Percentiles rank a stretch among this genome's conserved stretches.
Conservation (phyloP, 2,113 vertebrate genomes). For the Octodon degus region DNA sequence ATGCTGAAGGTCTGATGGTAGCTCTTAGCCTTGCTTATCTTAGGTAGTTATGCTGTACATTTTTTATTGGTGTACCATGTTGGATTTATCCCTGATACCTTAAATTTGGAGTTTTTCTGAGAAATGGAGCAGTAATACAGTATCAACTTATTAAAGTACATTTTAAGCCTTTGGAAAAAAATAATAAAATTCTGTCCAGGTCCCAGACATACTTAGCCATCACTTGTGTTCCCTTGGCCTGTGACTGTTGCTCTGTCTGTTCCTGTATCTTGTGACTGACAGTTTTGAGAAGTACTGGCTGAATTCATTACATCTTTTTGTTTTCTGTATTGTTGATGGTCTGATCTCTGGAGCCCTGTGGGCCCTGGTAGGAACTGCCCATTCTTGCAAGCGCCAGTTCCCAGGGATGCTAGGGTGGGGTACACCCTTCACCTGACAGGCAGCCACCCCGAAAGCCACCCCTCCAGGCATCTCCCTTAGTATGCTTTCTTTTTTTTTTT, state of each 20-base stretch:
- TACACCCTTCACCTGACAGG: not conserved
- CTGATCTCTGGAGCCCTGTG: not conserved
- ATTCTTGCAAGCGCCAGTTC: not conserved
- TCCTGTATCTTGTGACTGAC: not conserved
- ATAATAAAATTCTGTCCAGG: not conserved
- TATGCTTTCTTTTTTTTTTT: too few species aligned
- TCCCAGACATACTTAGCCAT: not conserved
- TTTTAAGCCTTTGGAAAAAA: too few species aligned
- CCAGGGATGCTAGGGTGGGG: not conserved
- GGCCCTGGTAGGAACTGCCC: too few species aligned
- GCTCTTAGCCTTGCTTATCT: too few species aligned
- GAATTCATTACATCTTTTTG: not conserved
- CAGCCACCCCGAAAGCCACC: not conserved
- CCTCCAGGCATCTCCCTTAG: not conserved
- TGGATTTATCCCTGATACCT: too few species aligned
- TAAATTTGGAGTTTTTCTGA: too few species aligned
- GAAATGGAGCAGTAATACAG: too few species aligned
- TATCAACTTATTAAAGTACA: too few species aligned
- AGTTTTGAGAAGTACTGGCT: not conserved
- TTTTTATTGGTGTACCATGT: too few species aligned
- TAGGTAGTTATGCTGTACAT: too few species aligned
- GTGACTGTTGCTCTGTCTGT: not conserved
- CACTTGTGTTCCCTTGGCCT: not conserved
- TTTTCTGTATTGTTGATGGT: not conserved
- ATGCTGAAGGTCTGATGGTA: too few species aligned